Percentiles rank a stretch among this genome's conserved stretches.
These are phyloP conservation scores for Etheostoma cragini DNA, from an alignment of 2,113 vertebrate species.

Conservation along the genomic window DNA sequence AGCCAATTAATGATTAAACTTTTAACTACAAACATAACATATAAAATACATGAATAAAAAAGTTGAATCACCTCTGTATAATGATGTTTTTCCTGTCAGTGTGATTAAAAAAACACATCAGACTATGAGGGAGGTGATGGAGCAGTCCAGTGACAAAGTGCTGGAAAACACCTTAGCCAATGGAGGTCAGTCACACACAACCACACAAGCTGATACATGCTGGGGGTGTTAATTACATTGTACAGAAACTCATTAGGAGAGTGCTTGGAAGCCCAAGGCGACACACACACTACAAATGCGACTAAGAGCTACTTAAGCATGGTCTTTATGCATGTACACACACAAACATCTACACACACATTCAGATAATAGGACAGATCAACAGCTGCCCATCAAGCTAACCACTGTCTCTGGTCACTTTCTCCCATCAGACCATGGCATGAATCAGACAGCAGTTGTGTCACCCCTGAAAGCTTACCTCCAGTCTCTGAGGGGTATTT, in stretches of 20 bases:
- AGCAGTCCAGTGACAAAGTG: conserved; percentile 90
- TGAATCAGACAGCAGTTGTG: conserved; percentile 45
- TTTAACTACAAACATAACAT: not conserved
- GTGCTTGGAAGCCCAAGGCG: conserved; percentile 34
- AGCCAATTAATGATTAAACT: not conserved
- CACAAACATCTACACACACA: not conserved
- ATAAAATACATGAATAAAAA: not conserved
- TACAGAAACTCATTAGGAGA: conserved; percentile 59
- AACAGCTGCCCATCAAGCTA: conserved; percentile 5
- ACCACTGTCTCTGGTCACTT: conserved; percentile 30
- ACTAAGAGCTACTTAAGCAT: conserved; percentile 15
- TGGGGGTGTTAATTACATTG: conserved; percentile 34
- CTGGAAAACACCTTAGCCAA: conserved; percentile 90
- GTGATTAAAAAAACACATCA: conserved; percentile 91
- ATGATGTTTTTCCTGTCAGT: conserved; percentile 71
- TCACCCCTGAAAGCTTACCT: conserved; percentile 73
- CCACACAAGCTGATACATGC: conserved; percentile 1
- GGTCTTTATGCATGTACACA: not conserved
- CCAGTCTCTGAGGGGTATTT: conserved; percentile 78
- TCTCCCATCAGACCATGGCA: conserved; percentile 67
- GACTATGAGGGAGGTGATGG: conserved; percentile 92
- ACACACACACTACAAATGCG: conserved; percentile 12
- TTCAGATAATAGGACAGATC: not conserved
- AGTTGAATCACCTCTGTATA: not conserved
- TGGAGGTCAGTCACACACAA: conserved; percentile 86